phyloP scores from a whole-genome alignment of 2,113 vertebrate species.

The Campylomormyrus tamandua region DNA sequence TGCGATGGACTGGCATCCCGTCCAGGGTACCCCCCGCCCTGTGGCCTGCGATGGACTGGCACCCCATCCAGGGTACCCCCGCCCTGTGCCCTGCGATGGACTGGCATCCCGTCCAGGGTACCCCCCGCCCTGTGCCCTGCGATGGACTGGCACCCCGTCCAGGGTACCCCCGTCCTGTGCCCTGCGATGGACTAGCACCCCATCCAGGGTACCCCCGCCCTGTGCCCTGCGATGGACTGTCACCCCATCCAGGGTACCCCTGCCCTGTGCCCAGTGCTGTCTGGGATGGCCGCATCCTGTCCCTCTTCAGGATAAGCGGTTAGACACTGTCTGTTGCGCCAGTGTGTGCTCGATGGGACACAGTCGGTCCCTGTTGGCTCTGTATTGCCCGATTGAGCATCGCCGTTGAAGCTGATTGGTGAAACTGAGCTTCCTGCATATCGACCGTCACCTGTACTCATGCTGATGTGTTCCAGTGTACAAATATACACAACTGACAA shows the following conservation, averaged over 20 bases:
- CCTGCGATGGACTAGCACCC: too few species aligned
- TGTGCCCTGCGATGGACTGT: neutral
- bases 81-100: too few species aligned
- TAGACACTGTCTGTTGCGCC: neutral
- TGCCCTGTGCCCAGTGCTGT: neutral
- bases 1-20: too few species aligned
- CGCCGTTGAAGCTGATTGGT: neutral
- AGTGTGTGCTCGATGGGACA: neutral
- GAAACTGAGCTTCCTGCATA: neutral
- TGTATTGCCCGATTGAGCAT: neutral
- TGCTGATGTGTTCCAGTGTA: neutral
- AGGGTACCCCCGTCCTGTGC: too few species aligned
- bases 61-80: too few species aligned
- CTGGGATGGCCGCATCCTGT: neutral
- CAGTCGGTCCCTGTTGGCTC: neutral
- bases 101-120: too few species aligned
- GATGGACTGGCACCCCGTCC: too few species aligned
- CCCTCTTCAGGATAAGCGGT: neutral
- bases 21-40: too few species aligned
- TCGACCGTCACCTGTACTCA: neutral
- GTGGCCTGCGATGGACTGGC: too few species aligned
- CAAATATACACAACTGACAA: neutral
- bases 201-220: too few species aligned
- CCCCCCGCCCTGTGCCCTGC: too few species aligned
- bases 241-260: too few species aligned